Conservation (phyloP, 64 coral and sea anemone genomes). For the Montipora sp. region DNA sequence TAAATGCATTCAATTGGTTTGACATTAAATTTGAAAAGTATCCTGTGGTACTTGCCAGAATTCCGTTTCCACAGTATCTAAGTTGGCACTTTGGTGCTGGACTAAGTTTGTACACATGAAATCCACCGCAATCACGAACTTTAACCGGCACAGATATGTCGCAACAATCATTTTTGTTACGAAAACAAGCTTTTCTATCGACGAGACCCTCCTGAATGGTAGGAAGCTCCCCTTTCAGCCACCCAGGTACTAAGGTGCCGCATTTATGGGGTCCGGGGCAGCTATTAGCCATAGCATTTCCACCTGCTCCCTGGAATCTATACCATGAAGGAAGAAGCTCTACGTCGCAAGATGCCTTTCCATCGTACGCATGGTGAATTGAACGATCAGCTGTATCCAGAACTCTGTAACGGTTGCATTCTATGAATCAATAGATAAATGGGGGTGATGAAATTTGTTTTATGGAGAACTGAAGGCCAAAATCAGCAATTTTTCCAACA, state of each 20-base stretch:
- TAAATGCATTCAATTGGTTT: too few species aligned
- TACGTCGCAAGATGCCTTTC: background rate
- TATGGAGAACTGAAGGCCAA: too few species aligned
- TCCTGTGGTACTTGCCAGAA: background rate
- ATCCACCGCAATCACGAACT: constrained; percentile 64
- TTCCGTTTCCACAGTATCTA: constrained; percentile 47
- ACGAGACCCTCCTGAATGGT: constrained; percentile 40
- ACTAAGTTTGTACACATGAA: constrained; percentile 62
- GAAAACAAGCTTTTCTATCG: constrained; percentile 46
- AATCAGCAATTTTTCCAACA: too few species aligned
- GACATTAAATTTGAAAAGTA: background rate
- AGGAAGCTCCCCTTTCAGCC: constrained; percentile 42
- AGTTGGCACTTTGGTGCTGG: background rate
- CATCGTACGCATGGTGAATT: background rate
- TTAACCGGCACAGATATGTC: background rate
- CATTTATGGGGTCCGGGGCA: constrained; percentile 8
- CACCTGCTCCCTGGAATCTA: constrained; percentile 36
- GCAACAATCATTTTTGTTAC: constrained; percentile 35
- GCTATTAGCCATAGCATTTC: constrained; percentile 40
- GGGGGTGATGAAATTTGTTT: background rate
- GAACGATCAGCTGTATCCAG: constrained; percentile 34
- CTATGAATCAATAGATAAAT: background rate
- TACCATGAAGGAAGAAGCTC: constrained; percentile 20
- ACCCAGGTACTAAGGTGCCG: constrained; percentile 37
- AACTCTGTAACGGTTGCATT: constrained; percentile 21